Percentiles rank a stretch among this genome's conserved stretches.
These are phyloP conservation scores for Diprion similis DNA, from an alignment of 1,140 invertebrate species.

Conservation along the genomic window DNA sequence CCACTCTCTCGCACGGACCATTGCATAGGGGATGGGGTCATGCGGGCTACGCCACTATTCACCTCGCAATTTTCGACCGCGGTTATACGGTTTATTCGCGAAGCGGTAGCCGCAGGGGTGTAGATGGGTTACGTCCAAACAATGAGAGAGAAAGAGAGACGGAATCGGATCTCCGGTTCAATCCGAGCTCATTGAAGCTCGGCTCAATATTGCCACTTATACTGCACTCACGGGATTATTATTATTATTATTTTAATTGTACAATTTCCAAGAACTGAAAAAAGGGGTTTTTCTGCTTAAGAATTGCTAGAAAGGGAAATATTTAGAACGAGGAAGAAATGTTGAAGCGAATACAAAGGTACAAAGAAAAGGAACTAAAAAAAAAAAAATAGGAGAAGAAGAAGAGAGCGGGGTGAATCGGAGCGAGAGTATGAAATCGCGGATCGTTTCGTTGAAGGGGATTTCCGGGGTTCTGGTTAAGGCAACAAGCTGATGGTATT, in stretches of 20 bases:
- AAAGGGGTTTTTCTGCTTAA: neutral
- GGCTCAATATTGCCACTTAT: neutral
- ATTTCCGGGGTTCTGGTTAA: neutral
- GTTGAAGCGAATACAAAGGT: constrained; percentile 1
- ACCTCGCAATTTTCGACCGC: neutral
- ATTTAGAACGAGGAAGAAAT: neutral
- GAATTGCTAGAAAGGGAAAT: neutral
- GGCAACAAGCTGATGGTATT: constrained; percentile 5
- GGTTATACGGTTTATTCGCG: no score
- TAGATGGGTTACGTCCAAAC: no score
- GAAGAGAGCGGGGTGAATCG: constrained; percentile 19
- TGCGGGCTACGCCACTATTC: neutral
- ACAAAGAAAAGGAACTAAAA: neutral
- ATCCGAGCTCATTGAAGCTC: neutral
- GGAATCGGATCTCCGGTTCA: no score
- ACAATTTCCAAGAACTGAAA: no score
- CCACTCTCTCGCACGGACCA: neutral
- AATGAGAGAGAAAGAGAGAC: no score
- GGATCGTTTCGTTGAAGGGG: constrained; percentile 1
- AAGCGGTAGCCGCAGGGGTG: no score
- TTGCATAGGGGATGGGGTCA: neutral
- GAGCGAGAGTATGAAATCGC: constrained; percentile 10
- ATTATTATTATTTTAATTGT: neutral
- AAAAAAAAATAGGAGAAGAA: constrained; percentile 14
- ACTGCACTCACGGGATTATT: neutral